Percentiles rank a stretch among this genome's conserved stretches.
Evolutionary conservation across 2,113 vertebrate genomes (phyloP).

Genomic region (Cephalopholis sonnerati): DNA sequence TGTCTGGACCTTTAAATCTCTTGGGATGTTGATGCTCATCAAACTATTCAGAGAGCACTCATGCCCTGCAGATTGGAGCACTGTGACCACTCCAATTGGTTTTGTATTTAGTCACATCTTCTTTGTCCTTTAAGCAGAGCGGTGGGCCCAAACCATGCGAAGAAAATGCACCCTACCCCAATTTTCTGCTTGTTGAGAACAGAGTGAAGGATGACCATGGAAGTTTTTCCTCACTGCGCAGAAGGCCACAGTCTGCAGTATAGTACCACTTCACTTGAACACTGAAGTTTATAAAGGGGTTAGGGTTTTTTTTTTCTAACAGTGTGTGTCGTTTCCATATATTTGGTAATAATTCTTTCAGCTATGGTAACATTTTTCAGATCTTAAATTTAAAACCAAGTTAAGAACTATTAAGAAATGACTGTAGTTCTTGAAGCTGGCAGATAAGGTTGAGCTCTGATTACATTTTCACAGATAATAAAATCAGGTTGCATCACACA

Average conservation of each 20-base stretch:
- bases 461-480: neutral
- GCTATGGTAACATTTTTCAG: neutral
- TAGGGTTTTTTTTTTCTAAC: no score
- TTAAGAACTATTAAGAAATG: neutral
- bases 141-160: conserved; percentile 32
- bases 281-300: neutral
- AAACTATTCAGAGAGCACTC: conserved; percentile 18
- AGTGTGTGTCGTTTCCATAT: neutral
- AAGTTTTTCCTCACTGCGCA: conserved; percentile 10
- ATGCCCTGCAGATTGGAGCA: conserved; percentile 26
- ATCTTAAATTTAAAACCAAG: neutral
- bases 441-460: neutral
- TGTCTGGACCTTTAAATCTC: conserved; percentile 34
- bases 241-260: neutral
- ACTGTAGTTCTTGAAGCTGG: neutral
- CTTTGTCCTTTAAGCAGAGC: conserved; percentile 52
- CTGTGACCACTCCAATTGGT: conserved; percentile 46
- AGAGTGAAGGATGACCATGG: conserved; percentile 47
- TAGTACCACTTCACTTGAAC: conserved; percentile 10
- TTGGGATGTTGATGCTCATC: conserved; percentile 42
- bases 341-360: neutral
- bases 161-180: conserved; percentile 25
- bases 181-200: conserved; percentile 58
- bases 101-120: conserved; percentile 53
- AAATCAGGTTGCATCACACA: conserved; percentile 3